A percentile compares a stretch with the other conserved stretches of the same genome.
These are phyloP conservation scores for Rhineura floridana DNA, from an alignment of 2,113 vertebrate species.

Conservation along the genomic window DNA sequence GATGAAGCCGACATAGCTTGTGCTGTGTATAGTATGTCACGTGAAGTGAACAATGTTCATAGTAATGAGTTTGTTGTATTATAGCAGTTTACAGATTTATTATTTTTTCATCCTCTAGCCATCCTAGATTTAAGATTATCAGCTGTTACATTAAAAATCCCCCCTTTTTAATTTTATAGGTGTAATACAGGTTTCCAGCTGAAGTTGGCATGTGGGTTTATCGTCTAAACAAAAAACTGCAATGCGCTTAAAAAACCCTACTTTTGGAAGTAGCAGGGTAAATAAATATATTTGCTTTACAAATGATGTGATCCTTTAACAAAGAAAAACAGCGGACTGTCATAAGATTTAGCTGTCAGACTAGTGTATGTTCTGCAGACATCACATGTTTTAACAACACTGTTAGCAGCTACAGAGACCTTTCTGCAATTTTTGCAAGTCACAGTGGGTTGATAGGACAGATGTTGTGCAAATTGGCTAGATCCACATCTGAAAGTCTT, in stretches of 20 bases:
- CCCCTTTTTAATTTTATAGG: conserved; percentile 57
- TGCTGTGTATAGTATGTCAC: conserved; percentile 62
- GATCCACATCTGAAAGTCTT: neutral
- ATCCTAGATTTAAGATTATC: conserved; percentile 69
- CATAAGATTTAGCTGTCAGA: neutral
- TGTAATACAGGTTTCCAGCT: conserved; percentile 48
- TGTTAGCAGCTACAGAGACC: neutral
- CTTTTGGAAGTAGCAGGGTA: conserved; percentile 38
- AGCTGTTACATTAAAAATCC: conserved; percentile 73
- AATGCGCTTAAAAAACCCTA: conserved; percentile 36
- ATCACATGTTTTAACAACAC: neutral
- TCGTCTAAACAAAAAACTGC: conserved; percentile 45
- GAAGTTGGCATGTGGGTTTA: conserved; percentile 55
- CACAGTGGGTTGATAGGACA: neutral
- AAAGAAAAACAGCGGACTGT: neutral
- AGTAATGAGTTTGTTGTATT: conserved; percentile 79
- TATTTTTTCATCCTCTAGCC: conserved; percentile 54
- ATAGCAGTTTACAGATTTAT: conserved; percentile 80
- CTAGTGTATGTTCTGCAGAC: neutral
- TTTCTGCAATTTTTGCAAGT: neutral
- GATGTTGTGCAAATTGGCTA: neutral
- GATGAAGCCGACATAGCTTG: conserved; percentile 76
- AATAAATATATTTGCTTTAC: neutral
- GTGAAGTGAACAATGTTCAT: conserved; percentile 79
- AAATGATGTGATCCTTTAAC: conserved; percentile 27